phyloP scores from a whole-genome alignment of 1,140 invertebrate species.

The Caenorhabditis remanei region DNA sequence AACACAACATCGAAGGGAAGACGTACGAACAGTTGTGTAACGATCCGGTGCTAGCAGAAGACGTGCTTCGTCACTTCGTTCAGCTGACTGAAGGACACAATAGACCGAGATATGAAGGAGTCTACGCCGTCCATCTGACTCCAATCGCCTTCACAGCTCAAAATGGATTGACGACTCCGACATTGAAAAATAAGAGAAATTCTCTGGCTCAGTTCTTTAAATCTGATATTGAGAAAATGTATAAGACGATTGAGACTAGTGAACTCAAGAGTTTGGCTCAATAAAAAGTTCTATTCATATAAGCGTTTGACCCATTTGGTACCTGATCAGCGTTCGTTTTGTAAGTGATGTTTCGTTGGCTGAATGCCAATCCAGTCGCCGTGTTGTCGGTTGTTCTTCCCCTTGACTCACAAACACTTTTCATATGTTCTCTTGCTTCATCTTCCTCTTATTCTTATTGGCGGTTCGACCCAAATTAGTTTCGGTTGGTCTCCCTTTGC shows the following conservation, averaged over 20 bases:
- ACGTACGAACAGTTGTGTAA: constrained; percentile 32
- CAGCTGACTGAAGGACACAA: constrained; percentile 36
- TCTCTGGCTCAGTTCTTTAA: constrained; percentile 30
- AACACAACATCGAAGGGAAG: constrained; percentile 35
- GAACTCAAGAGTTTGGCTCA: not conserved
- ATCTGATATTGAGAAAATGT: constrained; percentile 13
- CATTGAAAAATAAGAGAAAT: constrained; percentile 38
- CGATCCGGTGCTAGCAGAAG: constrained; percentile 7
- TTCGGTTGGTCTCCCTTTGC: constrained; percentile 40
- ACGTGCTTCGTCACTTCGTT: constrained; percentile 13
- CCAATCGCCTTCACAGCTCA: not conserved
- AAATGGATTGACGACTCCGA: constrained; percentile 35
- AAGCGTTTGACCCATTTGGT: too few species aligned
- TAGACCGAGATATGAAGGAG: constrained; percentile 38
- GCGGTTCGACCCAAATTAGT: constrained; percentile 34
- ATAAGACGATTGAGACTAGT: constrained; percentile 37
- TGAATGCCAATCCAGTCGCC: not conserved
- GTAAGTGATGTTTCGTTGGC: constrained; percentile 21
- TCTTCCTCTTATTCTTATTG: not conserved
- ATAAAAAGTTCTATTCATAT: not conserved
- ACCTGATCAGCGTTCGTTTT: not conserved
- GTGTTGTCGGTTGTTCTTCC: not conserved
- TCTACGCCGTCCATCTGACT: constrained; percentile 23
- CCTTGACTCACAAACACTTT: not conserved
- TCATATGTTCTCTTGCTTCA: not conserved